Conservation (phyloP, 1,140 invertebrate species). For the Drosophila fuyamai region DNA sequence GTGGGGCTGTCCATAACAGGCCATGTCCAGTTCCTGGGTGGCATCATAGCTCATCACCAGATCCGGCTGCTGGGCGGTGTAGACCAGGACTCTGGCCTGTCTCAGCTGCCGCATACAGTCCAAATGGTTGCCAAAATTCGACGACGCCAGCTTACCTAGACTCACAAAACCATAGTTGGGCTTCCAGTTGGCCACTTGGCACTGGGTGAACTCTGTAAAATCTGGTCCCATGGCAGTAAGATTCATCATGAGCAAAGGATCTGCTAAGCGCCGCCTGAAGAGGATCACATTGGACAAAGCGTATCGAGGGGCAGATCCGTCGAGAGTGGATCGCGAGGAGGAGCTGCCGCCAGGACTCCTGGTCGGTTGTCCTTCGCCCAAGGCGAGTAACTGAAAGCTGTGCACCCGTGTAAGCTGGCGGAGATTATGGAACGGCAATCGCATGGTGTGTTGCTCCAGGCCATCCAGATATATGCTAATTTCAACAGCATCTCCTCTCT, state of each 20-base stretch:
- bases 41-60: conserved; percentile 71
- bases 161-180: conserved; percentile 78
- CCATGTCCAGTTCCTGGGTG: conserved; percentile 71
- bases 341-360: conserved; percentile 53
- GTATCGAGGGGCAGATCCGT: conserved; percentile 53
- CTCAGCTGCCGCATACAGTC: conserved; percentile 71
- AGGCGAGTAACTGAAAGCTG: conserved; percentile 68
- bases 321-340: conserved; percentile 62
- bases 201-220: conserved; percentile 76
- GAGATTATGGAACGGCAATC: conserved; percentile 62
- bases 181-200: conserved; percentile 79
- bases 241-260: conserved; percentile 61
- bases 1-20: conserved; percentile 62
- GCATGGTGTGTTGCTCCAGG: conserved; percentile 65
- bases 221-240: conserved; percentile 81
- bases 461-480: conserved; percentile 70
- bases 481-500: conserved; percentile 54
- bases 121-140: conserved; percentile 59
- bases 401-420: conserved; percentile 50
- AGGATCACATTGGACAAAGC: conserved; percentile 72
- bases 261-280: conserved; percentile 60
- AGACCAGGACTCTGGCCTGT: conserved; percentile 61
- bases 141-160: conserved; percentile 45
- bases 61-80: conserved; percentile 72
- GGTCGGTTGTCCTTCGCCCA: conserved; percentile 61